phyloP scores from a whole-genome alignment of 2,888 invertebrate species.

The Callimorpha dominula region DNA sequence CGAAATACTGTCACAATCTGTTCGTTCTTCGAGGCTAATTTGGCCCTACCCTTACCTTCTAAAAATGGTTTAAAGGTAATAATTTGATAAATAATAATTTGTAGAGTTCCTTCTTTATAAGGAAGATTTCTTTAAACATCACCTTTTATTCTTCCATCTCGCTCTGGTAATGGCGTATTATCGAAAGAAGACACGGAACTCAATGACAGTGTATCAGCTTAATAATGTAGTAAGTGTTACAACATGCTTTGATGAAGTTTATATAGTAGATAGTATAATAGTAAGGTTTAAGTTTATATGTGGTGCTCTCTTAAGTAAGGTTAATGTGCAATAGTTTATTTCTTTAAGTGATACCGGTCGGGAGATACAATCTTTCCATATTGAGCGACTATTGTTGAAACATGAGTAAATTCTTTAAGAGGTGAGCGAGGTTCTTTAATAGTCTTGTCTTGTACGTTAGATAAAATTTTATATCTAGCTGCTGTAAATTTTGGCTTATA shows the following conservation, averaged over 20 bases:
- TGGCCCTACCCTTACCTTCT: too few relatives aligned
- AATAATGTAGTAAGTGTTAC: neutral
- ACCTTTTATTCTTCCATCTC: neutral
- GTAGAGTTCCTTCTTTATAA: neutral
- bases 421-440: too few relatives aligned
- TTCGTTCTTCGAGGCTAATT: too few relatives aligned
- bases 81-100: neutral
- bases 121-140: neutral
- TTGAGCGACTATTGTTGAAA: neutral
- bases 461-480: neutral
- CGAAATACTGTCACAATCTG: too few relatives aligned
- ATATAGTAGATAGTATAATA: neutral
- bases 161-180: neutral
- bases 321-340: neutral
- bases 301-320: constrained; percentile 3
- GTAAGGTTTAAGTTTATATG: neutral
- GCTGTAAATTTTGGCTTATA: neutral
- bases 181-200: neutral
- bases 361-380: neutral
- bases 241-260: neutral
- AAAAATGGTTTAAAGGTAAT: too few relatives aligned
- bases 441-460: too few relatives aligned
- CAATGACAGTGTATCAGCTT: neutral
- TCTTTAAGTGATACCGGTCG: neutral
- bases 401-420: neutral